Conservation (phyloP, 2,113 vertebrate genomes). For the Neomonachus schauinslandi region DNA sequence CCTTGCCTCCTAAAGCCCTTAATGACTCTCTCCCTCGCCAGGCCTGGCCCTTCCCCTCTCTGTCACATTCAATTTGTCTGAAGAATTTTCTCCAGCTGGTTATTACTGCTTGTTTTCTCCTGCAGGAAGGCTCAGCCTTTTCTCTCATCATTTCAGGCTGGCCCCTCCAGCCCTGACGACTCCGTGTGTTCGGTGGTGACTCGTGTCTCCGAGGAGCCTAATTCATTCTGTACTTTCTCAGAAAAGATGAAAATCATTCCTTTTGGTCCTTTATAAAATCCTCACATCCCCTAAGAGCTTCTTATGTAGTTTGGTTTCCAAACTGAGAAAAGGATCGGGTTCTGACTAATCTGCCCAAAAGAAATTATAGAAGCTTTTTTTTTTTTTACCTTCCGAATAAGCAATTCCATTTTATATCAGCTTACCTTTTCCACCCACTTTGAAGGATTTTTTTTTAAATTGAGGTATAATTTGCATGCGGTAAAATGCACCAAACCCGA, state of each 20-base stretch:
- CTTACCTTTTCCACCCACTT: not conserved
- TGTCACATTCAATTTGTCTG: slow-evolving; percentile 22
- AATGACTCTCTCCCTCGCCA: not conserved
- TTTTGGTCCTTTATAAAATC: slow-evolving; percentile 18
- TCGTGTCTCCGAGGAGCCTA: not conserved
- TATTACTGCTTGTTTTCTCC: not conserved
- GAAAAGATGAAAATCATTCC: not conserved
- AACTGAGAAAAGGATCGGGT: slow-evolving; percentile 13
- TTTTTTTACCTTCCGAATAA: not conserved
- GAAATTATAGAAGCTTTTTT: not conserved
- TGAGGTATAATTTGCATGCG: not conserved
- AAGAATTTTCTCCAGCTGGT: not conserved
- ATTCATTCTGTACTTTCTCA: not conserved
- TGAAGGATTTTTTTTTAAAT: not conserved
- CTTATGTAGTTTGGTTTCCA: not conserved
- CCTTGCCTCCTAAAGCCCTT: not conserved
- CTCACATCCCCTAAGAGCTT: not conserved
- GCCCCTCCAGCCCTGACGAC: not conserved
- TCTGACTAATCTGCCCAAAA: slow-evolving; percentile 15
- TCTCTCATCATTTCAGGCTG: not conserved
- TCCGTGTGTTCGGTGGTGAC: accelerated
- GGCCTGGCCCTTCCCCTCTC: not conserved
- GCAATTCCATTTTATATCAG: not conserved
- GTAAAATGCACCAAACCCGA: not conserved
- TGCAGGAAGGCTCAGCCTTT: not conserved